phyloP scores from a whole-genome alignment of 2,113 vertebrate species.

The Chrysemys picta region DNA sequence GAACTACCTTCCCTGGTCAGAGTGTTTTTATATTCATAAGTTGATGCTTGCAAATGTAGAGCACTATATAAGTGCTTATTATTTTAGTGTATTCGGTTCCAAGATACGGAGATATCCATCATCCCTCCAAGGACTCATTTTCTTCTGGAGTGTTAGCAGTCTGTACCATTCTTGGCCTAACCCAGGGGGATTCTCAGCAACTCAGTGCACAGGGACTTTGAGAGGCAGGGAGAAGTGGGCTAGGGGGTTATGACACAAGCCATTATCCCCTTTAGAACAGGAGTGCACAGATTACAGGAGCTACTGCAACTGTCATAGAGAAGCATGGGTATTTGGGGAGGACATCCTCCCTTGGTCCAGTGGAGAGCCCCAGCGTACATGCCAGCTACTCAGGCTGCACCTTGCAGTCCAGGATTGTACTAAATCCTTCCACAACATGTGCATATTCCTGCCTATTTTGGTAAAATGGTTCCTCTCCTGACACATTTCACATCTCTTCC shows the following conservation, averaged over 20 bases:
- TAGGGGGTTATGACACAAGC: not conserved
- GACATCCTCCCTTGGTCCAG: not conserved
- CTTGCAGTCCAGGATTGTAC: not conserved
- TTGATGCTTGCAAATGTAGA: not conserved
- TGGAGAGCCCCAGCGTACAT: not conserved
- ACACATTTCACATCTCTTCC: conserved; percentile 23
- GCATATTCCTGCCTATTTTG: not conserved
- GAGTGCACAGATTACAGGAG: not conserved
- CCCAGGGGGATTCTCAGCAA: not conserved
- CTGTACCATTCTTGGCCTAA: not conserved
- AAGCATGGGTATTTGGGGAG: not conserved
- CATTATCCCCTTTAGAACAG: not conserved
- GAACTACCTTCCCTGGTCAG: conserved; percentile 1
- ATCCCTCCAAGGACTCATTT: not conserved
- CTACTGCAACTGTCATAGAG: not conserved
- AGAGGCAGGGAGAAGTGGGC: conserved; percentile 2
- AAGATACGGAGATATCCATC: conserved; percentile 4
- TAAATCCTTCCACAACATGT: not conserved
- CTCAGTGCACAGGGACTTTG: not conserved
- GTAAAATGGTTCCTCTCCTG: not conserved
- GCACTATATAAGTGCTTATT: not conserved
- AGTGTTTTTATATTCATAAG: not conserved
- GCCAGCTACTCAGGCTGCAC: not conserved
- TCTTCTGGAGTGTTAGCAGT: not conserved
- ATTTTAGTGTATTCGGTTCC: not conserved